These are phyloP conservation scores for Hydroisotoma schaefferi DNA, from an alignment of 2,888 invertebrate genomes.

Conservation along the genomic window DNA sequence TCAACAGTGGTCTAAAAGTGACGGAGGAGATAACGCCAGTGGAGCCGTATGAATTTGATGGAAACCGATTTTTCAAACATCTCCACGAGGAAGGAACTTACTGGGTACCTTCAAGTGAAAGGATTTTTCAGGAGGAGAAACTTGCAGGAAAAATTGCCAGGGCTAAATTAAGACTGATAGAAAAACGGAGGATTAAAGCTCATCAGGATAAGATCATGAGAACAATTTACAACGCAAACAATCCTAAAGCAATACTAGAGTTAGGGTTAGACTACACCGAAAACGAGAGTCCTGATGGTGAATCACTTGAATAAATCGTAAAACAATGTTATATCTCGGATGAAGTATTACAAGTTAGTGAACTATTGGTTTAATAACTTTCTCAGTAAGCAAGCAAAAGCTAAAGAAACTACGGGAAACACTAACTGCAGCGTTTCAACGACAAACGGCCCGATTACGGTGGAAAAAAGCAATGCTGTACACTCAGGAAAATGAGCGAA, in stretches of 20 bases:
- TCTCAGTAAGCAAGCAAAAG: neutral
- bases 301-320: neutral
- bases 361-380: neutral
- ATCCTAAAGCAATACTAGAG: neutral
- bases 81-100: constrained; percentile 23
- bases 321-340: no score
- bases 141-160: constrained; percentile 27
- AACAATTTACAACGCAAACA: neutral
- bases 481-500: no score
- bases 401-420: no score
- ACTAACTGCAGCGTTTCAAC: no score
- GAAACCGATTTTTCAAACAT: constrained; percentile 29
- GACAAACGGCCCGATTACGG: no score
- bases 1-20: neutral
- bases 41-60: constrained; percentile 37
- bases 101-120: constrained; percentile 29
- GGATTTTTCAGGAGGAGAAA: constrained; percentile 15
- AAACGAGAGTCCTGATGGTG: neutral
- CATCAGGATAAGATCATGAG: constrained; percentile 18
- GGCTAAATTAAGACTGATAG: constrained; percentile 26
- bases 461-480: no score
- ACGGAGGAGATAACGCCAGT: constrained; percentile 21
- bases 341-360: no score
- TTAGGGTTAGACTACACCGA: neutral
- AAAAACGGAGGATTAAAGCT: constrained; percentile 21